These are phyloP conservation scores for Oreochromis tanganicae DNA, from an alignment of 2,113 vertebrate species.

Conservation along the genomic window DNA sequence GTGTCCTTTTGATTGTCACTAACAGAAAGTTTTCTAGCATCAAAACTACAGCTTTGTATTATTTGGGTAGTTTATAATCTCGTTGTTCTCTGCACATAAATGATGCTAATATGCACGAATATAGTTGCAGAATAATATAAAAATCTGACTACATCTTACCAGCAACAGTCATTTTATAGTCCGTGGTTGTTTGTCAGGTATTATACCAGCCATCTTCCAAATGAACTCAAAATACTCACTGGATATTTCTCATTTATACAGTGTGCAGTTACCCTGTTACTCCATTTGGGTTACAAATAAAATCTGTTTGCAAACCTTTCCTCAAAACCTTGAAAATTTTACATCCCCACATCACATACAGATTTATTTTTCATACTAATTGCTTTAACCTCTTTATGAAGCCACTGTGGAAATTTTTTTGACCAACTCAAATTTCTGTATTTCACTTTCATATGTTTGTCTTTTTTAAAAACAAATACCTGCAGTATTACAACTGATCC, in stretches of 20 bases:
- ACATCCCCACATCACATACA: background rate
- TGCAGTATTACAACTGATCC: background rate
- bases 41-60: background rate
- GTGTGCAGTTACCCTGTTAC: rapidly evolving
- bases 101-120: rapidly evolving
- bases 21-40: background rate
- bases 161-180: background rate
- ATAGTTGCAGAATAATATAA: background rate
- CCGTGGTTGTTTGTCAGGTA: background rate
- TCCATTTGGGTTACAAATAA: rapidly evolving
- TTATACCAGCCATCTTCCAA: background rate
- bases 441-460: background rate
- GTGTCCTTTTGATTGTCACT: background rate
- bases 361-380: background rate
- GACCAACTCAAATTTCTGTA: background rate
- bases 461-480: background rate
- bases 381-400: background rate
- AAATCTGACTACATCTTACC: background rate
- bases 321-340: background rate
- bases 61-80: background rate
- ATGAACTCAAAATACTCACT: background rate
- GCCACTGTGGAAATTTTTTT: background rate
- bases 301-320: rapidly evolving
- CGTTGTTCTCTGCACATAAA: background rate
- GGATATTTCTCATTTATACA: background rate